Conservation (phyloP, 2,113 vertebrate species). For the Gambusia affinis region DNA sequence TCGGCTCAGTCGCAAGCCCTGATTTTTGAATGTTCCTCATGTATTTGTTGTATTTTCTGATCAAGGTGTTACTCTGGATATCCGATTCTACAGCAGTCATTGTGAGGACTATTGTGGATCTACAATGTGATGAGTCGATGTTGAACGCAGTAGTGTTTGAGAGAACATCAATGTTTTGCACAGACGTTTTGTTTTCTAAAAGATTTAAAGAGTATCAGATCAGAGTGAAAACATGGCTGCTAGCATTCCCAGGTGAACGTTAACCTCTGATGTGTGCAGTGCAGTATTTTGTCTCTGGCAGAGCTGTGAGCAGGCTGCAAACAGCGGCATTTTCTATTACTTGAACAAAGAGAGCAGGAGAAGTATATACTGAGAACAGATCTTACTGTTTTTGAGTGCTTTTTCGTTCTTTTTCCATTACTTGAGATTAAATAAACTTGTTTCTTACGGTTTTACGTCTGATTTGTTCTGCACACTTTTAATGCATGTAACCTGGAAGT, state of each 20-base stretch:
- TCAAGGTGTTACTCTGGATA: slow-evolving; percentile 45
- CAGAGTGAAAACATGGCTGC: slow-evolving; percentile 29
- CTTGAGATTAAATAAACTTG: slow-evolving; percentile 65
- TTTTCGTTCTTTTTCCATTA: slow-evolving; percentile 51
- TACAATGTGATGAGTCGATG: slow-evolving; percentile 19
- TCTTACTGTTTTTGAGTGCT: slow-evolving; percentile 43
- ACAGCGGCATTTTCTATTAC: slow-evolving; percentile 66
- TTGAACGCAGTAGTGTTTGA: not conserved
- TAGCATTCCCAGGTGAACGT: slow-evolving; percentile 62
- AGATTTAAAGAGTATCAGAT: slow-evolving; percentile 17
- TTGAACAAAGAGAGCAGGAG: slow-evolving; percentile 43
- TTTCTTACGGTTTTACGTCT: slow-evolving; percentile 56
- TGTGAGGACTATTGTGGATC: slow-evolving; percentile 16
- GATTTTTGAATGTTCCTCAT: slow-evolving; percentile 59
- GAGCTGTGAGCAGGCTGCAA: slow-evolving; percentile 41
- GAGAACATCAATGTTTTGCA: slow-evolving; percentile 22
- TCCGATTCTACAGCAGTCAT: slow-evolving; percentile 25
- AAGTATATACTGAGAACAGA: slow-evolving; percentile 9
- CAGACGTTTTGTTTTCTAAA: slow-evolving; percentile 69
- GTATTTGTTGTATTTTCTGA: slow-evolving; percentile 39
- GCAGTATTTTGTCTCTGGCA: slow-evolving; percentile 54
- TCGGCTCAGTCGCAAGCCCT: slow-evolving; percentile 18
- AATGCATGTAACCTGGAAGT: slow-evolving; percentile 8
- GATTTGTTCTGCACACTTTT: slow-evolving; percentile 36
- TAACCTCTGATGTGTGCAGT: slow-evolving; percentile 55